Evolutionary conservation across 1,140 invertebrate species (phyloP), one percentile per base, ranked within the genome.

Genomic region (Sesamia nonagrioides): DNA sequence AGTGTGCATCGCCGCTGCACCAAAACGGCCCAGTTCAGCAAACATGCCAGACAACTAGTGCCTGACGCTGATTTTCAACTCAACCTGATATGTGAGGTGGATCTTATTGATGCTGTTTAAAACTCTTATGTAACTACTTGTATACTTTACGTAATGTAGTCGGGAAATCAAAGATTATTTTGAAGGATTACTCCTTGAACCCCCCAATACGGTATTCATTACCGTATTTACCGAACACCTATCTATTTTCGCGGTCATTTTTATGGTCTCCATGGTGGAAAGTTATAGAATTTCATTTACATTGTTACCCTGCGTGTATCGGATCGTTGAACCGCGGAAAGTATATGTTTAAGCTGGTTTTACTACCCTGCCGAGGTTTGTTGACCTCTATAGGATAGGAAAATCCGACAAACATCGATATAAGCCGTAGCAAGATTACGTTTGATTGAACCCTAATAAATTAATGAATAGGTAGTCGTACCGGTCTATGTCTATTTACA

Each of bases 271-370:
- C 13, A 69, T 50, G 66, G 6, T 21, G 42, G n/a, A 61, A 63
- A 42, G 56, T 75, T 75, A 75, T 61, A 75, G 73, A 75, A 63
- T 75, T 75, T 63, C 56, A 50, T 61, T 63, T 63, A 75, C 73
- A 75, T 54, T 66, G 61, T 77, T 63, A 40, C 45, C 60, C 50
- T 77, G 74, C 74, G 74, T 77, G 74, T 72, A 68, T 77, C 60
- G 48, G 74, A 52, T 68, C 74, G 61, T 77, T 77, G 74, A 77
- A 61, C 73, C 45, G 58, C 40, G 33, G 48, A 73, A 75, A 61
- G 73, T 61, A 63, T 75, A 50, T 58, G 56, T 61, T 75, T 21
- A 21, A 75, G 45, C 73, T 58, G 42, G 73, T 75, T 75, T 75
- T 37, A 75, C 58, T n/a, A 61, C 42, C 56, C 71, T 54, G 18